These are phyloP conservation scores for Perca schrenkii DNA, from an alignment of 2,113 vertebrate genomes.

Conservation along the genomic window DNA sequence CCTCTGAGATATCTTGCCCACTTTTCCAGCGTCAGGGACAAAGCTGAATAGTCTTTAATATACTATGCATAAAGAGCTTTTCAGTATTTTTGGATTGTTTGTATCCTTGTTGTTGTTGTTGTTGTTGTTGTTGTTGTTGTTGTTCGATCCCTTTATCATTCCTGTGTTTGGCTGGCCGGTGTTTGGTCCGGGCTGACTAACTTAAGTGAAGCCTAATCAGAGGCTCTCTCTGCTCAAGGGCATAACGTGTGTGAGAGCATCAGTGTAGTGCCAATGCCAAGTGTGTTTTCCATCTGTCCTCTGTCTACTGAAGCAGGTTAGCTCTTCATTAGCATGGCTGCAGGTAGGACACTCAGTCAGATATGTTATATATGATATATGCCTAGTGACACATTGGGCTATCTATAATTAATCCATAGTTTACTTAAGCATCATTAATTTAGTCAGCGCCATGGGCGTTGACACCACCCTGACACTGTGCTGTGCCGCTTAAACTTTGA, in stretches of 20 bases:
- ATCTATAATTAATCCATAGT: constrained; percentile 77
- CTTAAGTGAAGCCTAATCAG: constrained; percentile 63
- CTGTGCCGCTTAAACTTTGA: constrained; percentile 61
- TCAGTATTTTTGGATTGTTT: constrained; percentile 5
- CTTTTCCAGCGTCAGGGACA: constrained; percentile 5
- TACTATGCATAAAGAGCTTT: constrained; percentile 7
- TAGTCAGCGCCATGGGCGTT: constrained; percentile 48
- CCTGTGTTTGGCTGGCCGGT: constrained; percentile 28
- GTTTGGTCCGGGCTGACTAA: constrained; percentile 42
- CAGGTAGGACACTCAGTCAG: constrained; percentile 50
- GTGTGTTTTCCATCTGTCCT: constrained; percentile 58
- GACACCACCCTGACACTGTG: constrained; percentile 38
- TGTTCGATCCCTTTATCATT: constrained; percentile 21
- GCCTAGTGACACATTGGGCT: constrained; percentile 58
- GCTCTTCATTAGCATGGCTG: constrained; percentile 51
- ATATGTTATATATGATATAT: constrained; percentile 37
- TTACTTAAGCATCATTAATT: constrained; percentile 79
- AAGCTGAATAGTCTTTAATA: constrained; percentile 30
- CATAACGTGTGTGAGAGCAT: constrained; percentile 48
- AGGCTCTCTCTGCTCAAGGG: constrained; percentile 57
- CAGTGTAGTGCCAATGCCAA: constrained; percentile 45
- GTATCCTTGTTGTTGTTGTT: neutral
- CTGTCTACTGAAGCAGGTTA: constrained; percentile 55
- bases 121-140: constrained; percentile 25
- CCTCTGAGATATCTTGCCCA: neutral